Base-by-base conservation (phyloP, 1,140 invertebrate species). In the Drosophila auraria region DNA sequence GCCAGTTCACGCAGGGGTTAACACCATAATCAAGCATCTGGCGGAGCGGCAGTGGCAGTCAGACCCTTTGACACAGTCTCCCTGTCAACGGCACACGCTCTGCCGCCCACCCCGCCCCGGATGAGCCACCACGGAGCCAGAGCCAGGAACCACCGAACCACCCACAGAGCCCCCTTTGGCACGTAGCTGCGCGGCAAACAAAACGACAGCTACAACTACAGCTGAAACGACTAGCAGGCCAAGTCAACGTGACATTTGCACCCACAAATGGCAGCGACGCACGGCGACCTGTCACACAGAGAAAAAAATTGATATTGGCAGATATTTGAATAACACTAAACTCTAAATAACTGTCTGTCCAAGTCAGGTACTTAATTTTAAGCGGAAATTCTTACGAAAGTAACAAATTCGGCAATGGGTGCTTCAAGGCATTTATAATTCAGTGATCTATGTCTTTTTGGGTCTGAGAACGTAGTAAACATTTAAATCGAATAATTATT, bases 161-260 rank as follows among this genome's bases (percentile, higher is more conserved):
- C 27, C 59, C 38, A 33, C 4, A 27, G 15, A 44, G 20, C 42
- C 45, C 36, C 64, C 65, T 30, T 70, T 59, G 57, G 45, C 80
- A 87, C 79, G 78, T 87, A 78, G 68, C 50, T 47, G 50, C 49
- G 73, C 73, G 71, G 72, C 82, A 75, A 84, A 83, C 82, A 81
- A 51, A 61, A 53, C 70, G 59, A 49, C 59, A 64, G 60, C 62
- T 57, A 59, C 73, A 57, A 75, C 51, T 64, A 27, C 63, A 78
- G 50, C 64, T 51, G 63, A 74, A 73, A 54, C 79, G 72, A 76
- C 62, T 59, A 68, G 68, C 45, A 64, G 59, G 69, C 80, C 83
- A 84, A 87, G 84, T 87, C 84, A 89, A 87, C 81, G 87, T 87
- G 84, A 87, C 84, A 90, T 89, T 89, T 87, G 69, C 78, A 90